Evolutionary conservation across 1,140 invertebrate genomes (phyloP), one percentile per base, ranked within the genome.

Genomic region (Drosophila lacteicornis): DNA sequence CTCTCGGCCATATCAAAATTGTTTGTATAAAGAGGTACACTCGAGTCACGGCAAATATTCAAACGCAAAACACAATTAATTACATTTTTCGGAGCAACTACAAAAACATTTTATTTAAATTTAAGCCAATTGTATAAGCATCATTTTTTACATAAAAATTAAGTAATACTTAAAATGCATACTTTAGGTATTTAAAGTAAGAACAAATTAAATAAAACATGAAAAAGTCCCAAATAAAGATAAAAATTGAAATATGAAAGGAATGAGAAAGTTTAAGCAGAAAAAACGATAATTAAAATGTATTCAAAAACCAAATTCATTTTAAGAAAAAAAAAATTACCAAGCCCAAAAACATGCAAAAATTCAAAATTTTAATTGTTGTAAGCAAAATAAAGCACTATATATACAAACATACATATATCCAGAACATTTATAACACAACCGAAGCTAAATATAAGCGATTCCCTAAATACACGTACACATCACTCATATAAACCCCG

Each of bases 361-460:
- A 90, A 85, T 90, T 90, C 85, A 82, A 90, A 90, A 90, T 90
- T 90, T 76, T 82, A 90, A 90, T 90, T 90, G 85, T 85, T 90
- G 82, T 90, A 88, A 88, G 85, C 80, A 79, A 81, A 84, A 45
- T 51, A 57, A 73, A 53, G 7, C 70, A 59, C 76, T 47, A 63
- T 81, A 88, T 80, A 88, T 81, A 88, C 75, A 59, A 70, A 79
- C 69, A 90, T 81, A 88, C 69, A 88, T 90, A 88, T 88, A 88
- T 80, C 66, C 73, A 88, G 73, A 75, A 82, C 57, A 82, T 75
- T 80, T 75, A 50, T 80, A 38, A 75, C 56, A 79, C 65, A 30
- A 67, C 40, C 49, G 60, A 69, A 55, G 75, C 63, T 59, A 69
- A 50, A 58, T 58, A 60, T 55, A 74, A 55, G 46, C 49, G 12